Evolutionary conservation across 2,888 invertebrate genomes (phyloP).

Genomic region (Psylliodes chrysocephalus): DNA sequence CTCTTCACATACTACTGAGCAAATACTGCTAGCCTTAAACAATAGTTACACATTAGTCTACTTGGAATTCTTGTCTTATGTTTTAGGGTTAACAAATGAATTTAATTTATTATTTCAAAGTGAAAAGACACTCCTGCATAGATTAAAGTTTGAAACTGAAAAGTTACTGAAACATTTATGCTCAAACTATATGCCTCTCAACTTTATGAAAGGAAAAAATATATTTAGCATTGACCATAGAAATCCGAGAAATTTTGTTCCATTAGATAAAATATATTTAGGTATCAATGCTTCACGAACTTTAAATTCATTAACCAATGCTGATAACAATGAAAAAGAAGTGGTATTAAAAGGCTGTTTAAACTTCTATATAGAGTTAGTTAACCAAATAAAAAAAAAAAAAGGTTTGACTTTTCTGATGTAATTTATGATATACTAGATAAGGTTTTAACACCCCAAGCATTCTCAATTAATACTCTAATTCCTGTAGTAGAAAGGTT

Average conservation of each 20-base stretch:
- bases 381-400: neutral
- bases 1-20: neutral
- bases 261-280: slow-evolving; percentile 6
- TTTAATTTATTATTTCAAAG: slow-evolving; percentile 14
- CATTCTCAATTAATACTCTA: neutral
- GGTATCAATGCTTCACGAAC: neutral
- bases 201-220: neutral
- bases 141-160: slow-evolving; percentile 1
- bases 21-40: neutral
- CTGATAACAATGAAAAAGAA: neutral
- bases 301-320: neutral
- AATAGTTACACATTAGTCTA: slow-evolving; percentile 7
- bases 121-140: neutral
- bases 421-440: slow-evolving; percentile 2
- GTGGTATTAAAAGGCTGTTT: slow-evolving; percentile 4
- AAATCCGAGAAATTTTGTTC: neutral
- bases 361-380: slow-evolving; percentile 1
- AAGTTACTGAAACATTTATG: neutral
- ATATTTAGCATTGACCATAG: neutral
- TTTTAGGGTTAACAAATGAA: slow-evolving; percentile 2
- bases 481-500: neutral
- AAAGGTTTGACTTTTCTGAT: slow-evolving; percentile 4
- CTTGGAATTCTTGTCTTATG: neutral
- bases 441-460: neutral
- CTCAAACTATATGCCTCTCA: neutral